Percentiles rank a stretch among this genome's conserved stretches.
phyloP scores from a whole-genome alignment of 2,113 vertebrate genomes.

The Hemibagrus wyckioides region DNA sequence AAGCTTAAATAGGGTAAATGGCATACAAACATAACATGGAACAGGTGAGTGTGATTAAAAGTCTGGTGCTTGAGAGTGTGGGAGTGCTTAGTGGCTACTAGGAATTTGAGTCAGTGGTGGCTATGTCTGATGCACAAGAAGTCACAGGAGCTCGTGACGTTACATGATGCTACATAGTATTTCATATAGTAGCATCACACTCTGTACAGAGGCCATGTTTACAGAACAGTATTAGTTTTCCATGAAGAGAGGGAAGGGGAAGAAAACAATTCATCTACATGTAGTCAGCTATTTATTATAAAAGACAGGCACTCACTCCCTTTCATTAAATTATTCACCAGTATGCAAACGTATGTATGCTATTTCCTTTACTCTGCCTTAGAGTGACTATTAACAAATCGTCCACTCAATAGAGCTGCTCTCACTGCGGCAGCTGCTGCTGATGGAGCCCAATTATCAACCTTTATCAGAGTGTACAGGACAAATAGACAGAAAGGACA shows the following conservation, averaged over 20 bases:
- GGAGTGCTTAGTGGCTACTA: too few species aligned
- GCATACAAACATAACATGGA: too few species aligned
- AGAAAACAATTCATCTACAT: background rate
- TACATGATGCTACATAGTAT: background rate
- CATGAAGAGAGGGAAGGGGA: background rate
- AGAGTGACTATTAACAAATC: conserved; percentile 11
- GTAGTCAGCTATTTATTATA: background rate
- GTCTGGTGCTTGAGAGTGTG: too few species aligned
- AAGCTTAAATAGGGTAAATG: too few species aligned
- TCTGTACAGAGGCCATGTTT: background rate
- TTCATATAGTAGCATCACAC: background rate
- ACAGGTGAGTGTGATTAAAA: too few species aligned
- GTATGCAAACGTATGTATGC: background rate
- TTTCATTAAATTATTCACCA: conserved; percentile 6
- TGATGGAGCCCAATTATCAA: background rate
- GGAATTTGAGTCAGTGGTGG: too few species aligned
- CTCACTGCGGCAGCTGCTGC: background rate
- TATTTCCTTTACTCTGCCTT: background rate
- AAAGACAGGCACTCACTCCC: background rate
- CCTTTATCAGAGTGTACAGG: background rate
- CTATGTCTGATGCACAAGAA: too few species aligned
- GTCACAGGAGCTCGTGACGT: too few species aligned
- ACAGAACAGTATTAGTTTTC: background rate
- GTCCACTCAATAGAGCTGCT: background rate
- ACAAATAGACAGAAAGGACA: background rate